A percentile compares a stretch with the other conserved stretches of the same genome.
These are phyloP conservation scores for Pteronura brasiliensis DNA, from an alignment of 2,113 vertebrate genomes.

Conservation along the genomic window DNA sequence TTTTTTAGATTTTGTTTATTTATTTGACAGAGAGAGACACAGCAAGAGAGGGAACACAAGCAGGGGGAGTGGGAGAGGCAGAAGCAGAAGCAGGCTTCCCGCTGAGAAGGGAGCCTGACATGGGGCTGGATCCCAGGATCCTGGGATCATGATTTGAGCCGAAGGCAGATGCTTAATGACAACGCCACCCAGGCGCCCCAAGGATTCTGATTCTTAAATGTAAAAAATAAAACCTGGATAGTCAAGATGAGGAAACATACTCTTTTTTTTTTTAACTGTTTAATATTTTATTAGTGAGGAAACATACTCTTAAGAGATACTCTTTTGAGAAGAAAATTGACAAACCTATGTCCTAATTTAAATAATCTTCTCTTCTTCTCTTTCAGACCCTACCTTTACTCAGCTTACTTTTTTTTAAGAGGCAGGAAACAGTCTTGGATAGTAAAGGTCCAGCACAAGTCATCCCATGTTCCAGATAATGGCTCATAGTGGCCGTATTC, in stretches of 20 bases:
- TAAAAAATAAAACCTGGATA: background rate
- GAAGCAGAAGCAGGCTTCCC: too few species aligned
- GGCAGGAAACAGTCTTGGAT: background rate
- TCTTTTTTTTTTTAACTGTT: too few species aligned
- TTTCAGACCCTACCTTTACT: background rate
- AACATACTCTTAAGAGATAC: background rate
- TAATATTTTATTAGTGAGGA: too few species aligned
- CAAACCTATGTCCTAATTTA: background rate
- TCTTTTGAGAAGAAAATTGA: conserved; percentile 20
- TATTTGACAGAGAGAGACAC: too few species aligned
- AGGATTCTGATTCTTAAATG: background rate
- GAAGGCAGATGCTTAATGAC: too few species aligned
- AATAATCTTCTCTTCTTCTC: background rate
- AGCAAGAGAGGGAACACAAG: too few species aligned
- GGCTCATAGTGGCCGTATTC: background rate
- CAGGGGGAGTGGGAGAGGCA: too few species aligned
- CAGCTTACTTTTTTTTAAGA: conserved; percentile 9
- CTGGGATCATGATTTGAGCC: too few species aligned
- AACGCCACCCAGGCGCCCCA: too few species aligned
- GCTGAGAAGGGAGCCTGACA: too few species aligned
- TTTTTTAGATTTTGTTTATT: too few species aligned
- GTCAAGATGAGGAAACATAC: background rate
- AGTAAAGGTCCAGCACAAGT: background rate
- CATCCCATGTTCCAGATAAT: background rate
- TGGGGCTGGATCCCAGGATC: too few species aligned